phyloP scores from a whole-genome alignment of 1,140 invertebrate genomes.

The Drosophila bocqueti region DNA sequence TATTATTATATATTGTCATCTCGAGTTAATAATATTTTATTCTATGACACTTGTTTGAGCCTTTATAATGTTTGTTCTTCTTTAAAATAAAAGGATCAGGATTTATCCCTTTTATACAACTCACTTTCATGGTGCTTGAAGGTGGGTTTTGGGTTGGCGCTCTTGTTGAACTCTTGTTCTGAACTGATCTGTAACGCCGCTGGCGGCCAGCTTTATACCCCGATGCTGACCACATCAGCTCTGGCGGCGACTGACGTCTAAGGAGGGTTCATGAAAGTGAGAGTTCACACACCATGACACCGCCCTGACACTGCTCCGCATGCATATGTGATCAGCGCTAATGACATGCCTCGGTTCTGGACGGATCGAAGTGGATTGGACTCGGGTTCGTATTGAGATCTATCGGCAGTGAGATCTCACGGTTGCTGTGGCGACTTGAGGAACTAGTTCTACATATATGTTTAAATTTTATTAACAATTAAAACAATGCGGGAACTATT shows the following conservation, averaged over 20 bases:
- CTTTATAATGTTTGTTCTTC: background rate
- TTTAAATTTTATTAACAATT: background rate
- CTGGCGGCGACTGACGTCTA: constrained; percentile 11
- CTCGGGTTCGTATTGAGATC: constrained; percentile 18
- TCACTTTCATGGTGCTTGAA: constrained; percentile 75
- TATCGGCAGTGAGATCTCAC: constrained; percentile 21
- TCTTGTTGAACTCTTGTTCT: constrained; percentile 80
- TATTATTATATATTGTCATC: background rate
- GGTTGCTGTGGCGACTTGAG: constrained; percentile 3
- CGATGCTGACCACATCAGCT: constrained; percentile 34
- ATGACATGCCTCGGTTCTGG: constrained; percentile 60
- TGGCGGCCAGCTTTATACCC: constrained; percentile 69
- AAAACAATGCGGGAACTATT: background rate
- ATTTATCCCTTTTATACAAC: constrained; percentile 14
- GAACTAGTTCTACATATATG: constrained; percentile 30
- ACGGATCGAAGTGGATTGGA: constrained; percentile 17
- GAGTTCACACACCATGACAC: constrained; percentile 59
- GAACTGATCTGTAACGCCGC: constrained; percentile 65
- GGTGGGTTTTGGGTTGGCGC: constrained; percentile 57
- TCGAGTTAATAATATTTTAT: background rate
- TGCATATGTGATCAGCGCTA: constrained; percentile 72
- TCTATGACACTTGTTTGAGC: background rate
- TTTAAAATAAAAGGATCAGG: constrained; percentile 1
- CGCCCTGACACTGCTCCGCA: constrained; percentile 40
- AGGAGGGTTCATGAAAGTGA: constrained; percentile 75